phyloP scores from a whole-genome alignment of 2,888 invertebrate genomes.

The Tillus elongatus region DNA sequence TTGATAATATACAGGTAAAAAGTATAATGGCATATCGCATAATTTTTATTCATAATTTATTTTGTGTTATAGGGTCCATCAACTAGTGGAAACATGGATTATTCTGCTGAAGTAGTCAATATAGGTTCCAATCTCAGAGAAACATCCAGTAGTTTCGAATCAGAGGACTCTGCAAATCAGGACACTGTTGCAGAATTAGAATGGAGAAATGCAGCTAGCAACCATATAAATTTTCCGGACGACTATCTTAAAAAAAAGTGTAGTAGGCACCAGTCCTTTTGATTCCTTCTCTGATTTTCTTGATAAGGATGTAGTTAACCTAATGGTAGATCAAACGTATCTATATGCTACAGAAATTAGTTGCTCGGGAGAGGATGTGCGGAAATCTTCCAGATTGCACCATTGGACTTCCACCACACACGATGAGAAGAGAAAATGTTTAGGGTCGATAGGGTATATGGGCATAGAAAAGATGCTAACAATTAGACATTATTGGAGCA shows the following conservation, averaged over 20 bases:
- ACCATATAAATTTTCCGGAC: background rate
- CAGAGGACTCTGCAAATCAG: background rate
- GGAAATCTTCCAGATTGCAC: constrained; percentile 1
- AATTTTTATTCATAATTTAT: background rate
- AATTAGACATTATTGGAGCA: constrained; percentile 16
- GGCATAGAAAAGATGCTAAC: constrained; percentile 17
- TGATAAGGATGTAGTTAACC: constrained; percentile 9
- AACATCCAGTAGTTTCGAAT: background rate
- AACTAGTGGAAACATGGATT: background rate
- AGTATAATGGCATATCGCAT: background rate
- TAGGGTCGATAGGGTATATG: constrained; percentile 22
- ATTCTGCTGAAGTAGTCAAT: background rate
- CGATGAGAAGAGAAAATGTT: constrained; percentile 19
- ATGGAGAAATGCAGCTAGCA: constrained; percentile 1
- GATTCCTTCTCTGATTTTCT: constrained; percentile 13
- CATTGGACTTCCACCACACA: constrained; percentile 7
- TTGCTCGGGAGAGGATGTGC: constrained; percentile 2
- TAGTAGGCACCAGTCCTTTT: too few relatives aligned
- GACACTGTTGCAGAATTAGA: background rate
- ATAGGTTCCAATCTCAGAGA: constrained; percentile 1
- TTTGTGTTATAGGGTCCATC: constrained; percentile 2
- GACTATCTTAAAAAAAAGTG: background rate
- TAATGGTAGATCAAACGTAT: constrained; percentile 7
- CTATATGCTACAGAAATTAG: constrained; percentile 1
- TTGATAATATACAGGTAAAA: background rate